phyloP scores from a whole-genome alignment of 2,797 vertebrate genomes.

The Semotilus atromaculatus region DNA sequence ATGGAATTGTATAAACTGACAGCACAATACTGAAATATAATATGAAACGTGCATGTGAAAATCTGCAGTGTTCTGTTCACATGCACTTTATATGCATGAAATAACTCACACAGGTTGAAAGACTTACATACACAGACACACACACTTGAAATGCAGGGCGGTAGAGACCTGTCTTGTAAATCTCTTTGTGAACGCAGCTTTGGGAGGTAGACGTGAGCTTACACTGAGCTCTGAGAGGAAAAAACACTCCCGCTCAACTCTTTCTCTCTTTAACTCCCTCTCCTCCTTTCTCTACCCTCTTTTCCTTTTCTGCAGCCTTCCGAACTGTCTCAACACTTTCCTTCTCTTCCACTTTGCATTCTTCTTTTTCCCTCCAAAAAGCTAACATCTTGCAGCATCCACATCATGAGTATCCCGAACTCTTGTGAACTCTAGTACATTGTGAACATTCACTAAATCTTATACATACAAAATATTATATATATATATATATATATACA shows the following conservation, averaged over 20 bases:
- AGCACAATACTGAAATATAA: neutral
- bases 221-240: constrained; percentile 79
- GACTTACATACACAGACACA: constrained; percentile 29
- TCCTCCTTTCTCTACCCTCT: constrained; percentile 62
- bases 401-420: neutral
- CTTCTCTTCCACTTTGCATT: constrained; percentile 62
- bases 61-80: neutral
- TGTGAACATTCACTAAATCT: neutral
- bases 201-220: constrained; percentile 81
- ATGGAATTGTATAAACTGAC: neutral
- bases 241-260: constrained; percentile 69
- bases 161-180: constrained; percentile 82
- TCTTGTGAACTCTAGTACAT: neutral
- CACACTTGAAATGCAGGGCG: constrained; percentile 70
- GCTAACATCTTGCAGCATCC: neutral
- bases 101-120: constrained; percentile 43
- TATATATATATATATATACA: neutral
- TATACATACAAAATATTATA: neutral
- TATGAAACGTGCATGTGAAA: neutral
- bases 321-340: constrained; percentile 48
- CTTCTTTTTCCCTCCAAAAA: constrained; percentile 44
- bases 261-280: constrained; percentile 63
- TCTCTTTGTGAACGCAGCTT: constrained; percentile 85
- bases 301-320: constrained; percentile 70
- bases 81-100: constrained; percentile 32